These are phyloP conservation scores for Brachypalpus laphriformis DNA, from an alignment of 2,888 invertebrate genomes.

Conservation along the genomic window DNA sequence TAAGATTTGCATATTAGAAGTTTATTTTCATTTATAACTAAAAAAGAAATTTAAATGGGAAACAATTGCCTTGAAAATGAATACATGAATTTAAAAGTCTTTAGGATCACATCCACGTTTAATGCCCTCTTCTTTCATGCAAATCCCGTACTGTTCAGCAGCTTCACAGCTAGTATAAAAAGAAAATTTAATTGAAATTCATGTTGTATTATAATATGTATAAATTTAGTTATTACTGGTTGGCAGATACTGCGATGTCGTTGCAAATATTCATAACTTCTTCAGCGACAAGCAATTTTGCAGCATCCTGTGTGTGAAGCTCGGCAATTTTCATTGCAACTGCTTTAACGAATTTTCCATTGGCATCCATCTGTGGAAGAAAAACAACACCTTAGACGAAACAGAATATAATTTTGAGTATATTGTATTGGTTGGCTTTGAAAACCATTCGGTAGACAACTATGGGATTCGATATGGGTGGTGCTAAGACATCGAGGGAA, in stretches of 20 bases:
- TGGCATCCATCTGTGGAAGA: conserved; percentile 71
- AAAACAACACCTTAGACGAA: background rate
- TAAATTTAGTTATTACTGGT: conserved; percentile 60
- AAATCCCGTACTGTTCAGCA: conserved; percentile 77
- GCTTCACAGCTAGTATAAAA: conserved; percentile 76
- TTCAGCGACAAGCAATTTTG: conserved; percentile 75
- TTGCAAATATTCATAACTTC: conserved; percentile 77
- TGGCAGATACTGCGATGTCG: conserved; percentile 74
- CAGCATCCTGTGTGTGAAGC: conserved; percentile 74
- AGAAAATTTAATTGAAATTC: no score
- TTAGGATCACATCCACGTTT: conserved; percentile 75
- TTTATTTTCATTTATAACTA: no score
- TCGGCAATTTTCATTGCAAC: conserved; percentile 76
- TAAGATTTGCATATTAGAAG: no score
- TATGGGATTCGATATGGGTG: no score
- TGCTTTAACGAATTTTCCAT: conserved; percentile 76
- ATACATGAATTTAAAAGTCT: conserved; percentile 18
- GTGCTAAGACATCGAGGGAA: no score
- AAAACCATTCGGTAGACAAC: no score
- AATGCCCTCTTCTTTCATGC: conserved; percentile 76
- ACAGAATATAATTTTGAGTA: no score
- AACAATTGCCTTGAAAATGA: no score
- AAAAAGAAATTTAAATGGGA: no score
- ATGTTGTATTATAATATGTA: background rate
- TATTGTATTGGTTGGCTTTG: no score